Base-by-base conservation (phyloP, 1,140 invertebrate species). In the Eumeta japonica region DNA sequence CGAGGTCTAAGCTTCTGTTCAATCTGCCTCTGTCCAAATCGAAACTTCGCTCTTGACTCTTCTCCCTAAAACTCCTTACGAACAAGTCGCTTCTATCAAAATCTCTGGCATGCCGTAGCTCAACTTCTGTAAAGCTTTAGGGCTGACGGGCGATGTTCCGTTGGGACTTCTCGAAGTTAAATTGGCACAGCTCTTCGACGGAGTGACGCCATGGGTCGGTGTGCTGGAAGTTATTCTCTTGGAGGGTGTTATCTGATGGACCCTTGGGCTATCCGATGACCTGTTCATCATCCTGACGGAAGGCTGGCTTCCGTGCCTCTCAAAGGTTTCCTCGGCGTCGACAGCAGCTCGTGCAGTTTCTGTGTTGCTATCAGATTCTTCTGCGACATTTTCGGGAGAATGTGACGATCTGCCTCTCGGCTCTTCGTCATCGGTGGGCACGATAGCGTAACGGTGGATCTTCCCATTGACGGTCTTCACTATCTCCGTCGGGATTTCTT, bases 261-360 rank as follows among this genome's bases (percentile, higher is more conserved):
- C 36, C 38, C 70, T 64, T 20, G 62, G 59, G 39, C 55, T 57
- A 38, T 51, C 2, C 41, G 52, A 47, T 62, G 62, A 68, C 43
- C 63, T 73, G 12, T 54, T 64, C 16, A 72, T 63, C 48, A 66
- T 46, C 46, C 71, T 46, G 27, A 77, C 52, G 46, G 79, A 75
- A 0, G 70, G 66, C 18, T 74, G 71, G 33, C 71, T 75, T 1
- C 75, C 62, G 49, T 76, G 74, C 28, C 71, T 72, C 43, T 81
- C 80, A 2, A 79, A 57, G n/a, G n/a, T 46, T 84, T 85, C 28
- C 81, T 77, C 0, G 86, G 87, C 5, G 87, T 88, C 9, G 83
- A 80, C 2, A 89, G 56, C 9, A 88, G 62, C 45, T 88, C 86
- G 52, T 88, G 85, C 0, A 89, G 58, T 50, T 86, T 87, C 52